Percentiles rank a stretch among this genome's conserved stretches.
Evolutionary conservation across 37 sponge, comb jelly and placozoan species (phyloP).

Genomic region (Halichondria panicea): DNA sequence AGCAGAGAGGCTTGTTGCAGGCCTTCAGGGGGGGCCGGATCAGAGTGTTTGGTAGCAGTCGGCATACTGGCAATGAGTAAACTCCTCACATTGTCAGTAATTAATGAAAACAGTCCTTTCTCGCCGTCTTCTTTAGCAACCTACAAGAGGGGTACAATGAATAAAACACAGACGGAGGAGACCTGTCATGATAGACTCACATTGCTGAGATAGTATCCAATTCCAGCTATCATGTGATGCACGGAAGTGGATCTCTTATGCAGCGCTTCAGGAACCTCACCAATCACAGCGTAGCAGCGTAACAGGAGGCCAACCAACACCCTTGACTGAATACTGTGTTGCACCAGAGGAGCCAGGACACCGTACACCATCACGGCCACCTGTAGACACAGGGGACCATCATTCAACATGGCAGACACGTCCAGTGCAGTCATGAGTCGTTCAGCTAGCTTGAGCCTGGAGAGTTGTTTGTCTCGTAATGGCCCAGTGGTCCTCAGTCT

Average conservation of each 20-base stretch:
- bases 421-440: constrained; percentile 72
- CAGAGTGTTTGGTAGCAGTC: background rate
- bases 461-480: constrained; percentile 33
- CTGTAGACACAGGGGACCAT: constrained; percentile 64
- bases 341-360: constrained; percentile 80
- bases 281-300: constrained; percentile 62
- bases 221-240: constrained; percentile 85
- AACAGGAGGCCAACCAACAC: constrained; percentile 56
- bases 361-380: constrained; percentile 75
- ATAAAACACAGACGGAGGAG: background rate
- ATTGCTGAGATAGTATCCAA: constrained; percentile 52
- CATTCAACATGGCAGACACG: constrained; percentile 63
- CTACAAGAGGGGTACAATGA: background rate
- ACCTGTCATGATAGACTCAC: constrained; percentile 15
- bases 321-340: constrained; percentile 41
- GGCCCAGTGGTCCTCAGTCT: constrained; percentile 9
- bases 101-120: constrained; percentile 18
- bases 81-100: constrained; percentile 8
- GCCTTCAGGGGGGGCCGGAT: background rate
- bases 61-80: constrained; percentile 32
- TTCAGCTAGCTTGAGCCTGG: constrained; percentile 52
- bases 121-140: background rate
- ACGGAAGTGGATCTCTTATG: constrained; percentile 16
- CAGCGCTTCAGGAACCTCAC: constrained; percentile 74
- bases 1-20: background rate